These are phyloP conservation scores for Byasa hedistus DNA, from an alignment of 2,888 invertebrate species.

Conservation along the genomic window DNA sequence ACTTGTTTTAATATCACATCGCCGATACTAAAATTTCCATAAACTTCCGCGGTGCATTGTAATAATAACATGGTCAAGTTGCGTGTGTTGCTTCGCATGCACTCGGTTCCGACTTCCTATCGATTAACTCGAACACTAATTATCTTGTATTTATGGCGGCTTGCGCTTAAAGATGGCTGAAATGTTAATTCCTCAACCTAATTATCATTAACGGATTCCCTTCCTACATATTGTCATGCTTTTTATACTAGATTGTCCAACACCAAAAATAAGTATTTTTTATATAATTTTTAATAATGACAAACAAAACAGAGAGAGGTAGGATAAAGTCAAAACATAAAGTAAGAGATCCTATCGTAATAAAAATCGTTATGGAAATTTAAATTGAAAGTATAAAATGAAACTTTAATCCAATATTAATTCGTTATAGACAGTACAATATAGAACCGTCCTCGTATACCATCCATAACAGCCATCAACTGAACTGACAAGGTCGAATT, in stretches of 20 bases:
- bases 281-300: too few relatives aligned
- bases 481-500: conserved; percentile 57
- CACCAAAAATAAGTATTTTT: too few relatives aligned
- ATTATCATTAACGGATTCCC: background rate
- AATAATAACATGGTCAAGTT: conserved; percentile 18
- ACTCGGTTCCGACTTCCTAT: conserved; percentile 24
- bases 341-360: too few relatives aligned
- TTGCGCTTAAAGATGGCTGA: background rate
- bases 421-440: background rate
- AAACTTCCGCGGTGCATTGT: conserved; percentile 8
- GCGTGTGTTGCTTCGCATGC: conserved; percentile 15
- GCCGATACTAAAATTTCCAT: background rate
- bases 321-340: too few relatives aligned
- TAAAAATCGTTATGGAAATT: too few relatives aligned
- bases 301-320: too few relatives aligned
- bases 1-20: background rate
- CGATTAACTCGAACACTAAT: conserved; percentile 5
- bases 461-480: conserved; percentile 46
- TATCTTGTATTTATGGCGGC: conserved; percentile 17
- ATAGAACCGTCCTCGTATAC: background rate
- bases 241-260: too few relatives aligned
- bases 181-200: background rate
- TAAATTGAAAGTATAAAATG: too few relatives aligned
- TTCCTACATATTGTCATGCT: conserved; percentile 3
- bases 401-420: too few relatives aligned